Evolutionary conservation across 1,140 invertebrate species (phyloP).

Genomic region (Diuraphis noxia): DNA sequence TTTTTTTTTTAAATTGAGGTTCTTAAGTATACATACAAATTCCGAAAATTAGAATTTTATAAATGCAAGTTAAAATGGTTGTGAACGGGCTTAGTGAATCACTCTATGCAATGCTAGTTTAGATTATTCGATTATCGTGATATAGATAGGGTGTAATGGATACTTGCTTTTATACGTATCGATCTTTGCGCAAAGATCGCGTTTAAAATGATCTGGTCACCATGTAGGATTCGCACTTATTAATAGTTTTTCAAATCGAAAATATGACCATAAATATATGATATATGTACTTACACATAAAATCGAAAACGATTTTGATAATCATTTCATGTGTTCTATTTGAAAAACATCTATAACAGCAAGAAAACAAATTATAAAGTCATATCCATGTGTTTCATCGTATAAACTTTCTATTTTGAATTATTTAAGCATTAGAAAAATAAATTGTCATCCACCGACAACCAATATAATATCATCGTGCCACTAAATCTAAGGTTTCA

Average conservation of each 20-base stretch:
- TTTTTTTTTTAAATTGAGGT: too few species aligned
- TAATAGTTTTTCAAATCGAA: too few species aligned
- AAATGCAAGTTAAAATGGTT: neutral
- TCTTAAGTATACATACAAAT: too few species aligned
- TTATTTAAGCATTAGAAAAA: neutral
- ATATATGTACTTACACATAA: neutral
- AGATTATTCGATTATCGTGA: neutral
- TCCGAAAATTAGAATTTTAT: neutral
- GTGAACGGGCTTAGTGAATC: neutral
- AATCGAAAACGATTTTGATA: neutral
- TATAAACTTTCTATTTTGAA: constrained; percentile 28
- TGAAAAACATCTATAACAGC: neutral
- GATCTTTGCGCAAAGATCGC: neutral
- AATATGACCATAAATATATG: neutral
- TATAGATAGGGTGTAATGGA: neutral
- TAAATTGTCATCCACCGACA: neutral
- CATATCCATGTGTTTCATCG: neutral
- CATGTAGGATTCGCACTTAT: neutral
- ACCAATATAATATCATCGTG: too few species aligned
- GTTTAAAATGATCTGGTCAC: too few species aligned
- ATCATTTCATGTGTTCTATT: neutral
- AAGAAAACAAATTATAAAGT: neutral
- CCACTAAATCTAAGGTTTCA: neutral
- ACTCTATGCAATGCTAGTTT: too few species aligned
- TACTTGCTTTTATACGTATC: neutral